Evolutionary conservation across 2,888 invertebrate genomes (phyloP), one percentile per base, ranked within the genome.

Genomic region (Hybos culiciformis): DNA sequence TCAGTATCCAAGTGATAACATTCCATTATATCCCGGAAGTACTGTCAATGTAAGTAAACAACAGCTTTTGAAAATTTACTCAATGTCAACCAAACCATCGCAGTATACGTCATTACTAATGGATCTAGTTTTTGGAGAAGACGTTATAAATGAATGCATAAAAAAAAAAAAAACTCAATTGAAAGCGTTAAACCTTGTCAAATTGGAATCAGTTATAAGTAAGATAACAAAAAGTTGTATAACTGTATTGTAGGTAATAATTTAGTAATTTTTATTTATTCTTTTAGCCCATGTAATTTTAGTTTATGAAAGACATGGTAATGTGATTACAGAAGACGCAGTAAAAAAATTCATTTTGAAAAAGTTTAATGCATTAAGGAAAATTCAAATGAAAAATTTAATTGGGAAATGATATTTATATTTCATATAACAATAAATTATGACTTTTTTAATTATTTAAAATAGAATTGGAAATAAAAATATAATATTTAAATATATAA

Each of bases 121-220:
- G 38, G 61, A 64, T 42, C 51, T 66, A 38, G 56, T 67, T 5
- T 60, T 66, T 54, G 62, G 63, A 17, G 52, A 56, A 38, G 56
- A 57, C 8, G 47, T 49, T 23, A 38, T 60, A 14, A 53, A 51
- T 20, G 53, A 50, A 34, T 54, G 59, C n/a, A 57, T 58, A 5
- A 48, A 52, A 1, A 51, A 52, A 26, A 45, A 44, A 1, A 46
- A 48, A 40, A 54, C 59, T 39, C 51, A 51, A 5, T 41, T 57
- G 8, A 43, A 48, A 21, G 47, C 51, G 5, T 46, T 60, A 3
- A 58, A 65, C 41, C 50, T 49, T 24, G 53, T 54, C 24, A 47
- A 54, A 23, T 48, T 65, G 7, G 51, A 60, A 31, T 63, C 62
- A 1, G 53, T 66, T 17, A 61, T 59, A 60, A 62, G 67, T 67